phyloP scores from a whole-genome alignment of 1,140 invertebrate species.

The Dinoponera quadriceps region DNA sequence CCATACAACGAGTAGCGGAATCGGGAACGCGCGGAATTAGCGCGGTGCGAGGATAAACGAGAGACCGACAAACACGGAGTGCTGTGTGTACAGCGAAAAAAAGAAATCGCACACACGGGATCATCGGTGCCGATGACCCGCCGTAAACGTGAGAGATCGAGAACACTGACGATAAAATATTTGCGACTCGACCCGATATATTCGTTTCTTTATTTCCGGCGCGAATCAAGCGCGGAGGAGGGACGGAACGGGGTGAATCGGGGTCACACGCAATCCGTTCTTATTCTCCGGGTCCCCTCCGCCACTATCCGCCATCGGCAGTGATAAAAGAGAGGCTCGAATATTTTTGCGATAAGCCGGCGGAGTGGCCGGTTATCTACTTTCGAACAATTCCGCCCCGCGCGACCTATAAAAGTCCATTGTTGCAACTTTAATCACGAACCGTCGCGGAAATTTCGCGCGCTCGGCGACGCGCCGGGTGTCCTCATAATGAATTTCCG shows the following conservation, averaged over 20 bases:
- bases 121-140: not conserved
- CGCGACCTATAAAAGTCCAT: constrained; percentile 40
- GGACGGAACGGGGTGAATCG: not conserved
- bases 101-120: not conserved
- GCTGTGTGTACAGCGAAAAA: not conserved
- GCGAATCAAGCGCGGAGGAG: not conserved
- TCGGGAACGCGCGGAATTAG: not conserved
- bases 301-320: not conserved
- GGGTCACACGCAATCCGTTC: not conserved
- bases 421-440: constrained; percentile 56
- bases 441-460: constrained; percentile 30
- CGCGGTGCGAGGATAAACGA: not conserved
- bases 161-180: constrained; percentile 1
- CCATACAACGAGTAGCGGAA: not conserved
- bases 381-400: constrained; percentile 33
- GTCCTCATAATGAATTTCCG: constrained; percentile 44
- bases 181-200: not conserved
- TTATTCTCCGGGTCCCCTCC: not conserved
- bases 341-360: constrained; percentile 16
- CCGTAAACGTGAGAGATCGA: not conserved
- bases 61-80: not conserved
- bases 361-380: constrained; percentile 36
- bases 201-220: not conserved
- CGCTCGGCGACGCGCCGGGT: not conserved
- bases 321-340: not conserved